Base-by-base conservation (phyloP, 2,113 vertebrate genomes). In the Zapornia atra region DNA sequence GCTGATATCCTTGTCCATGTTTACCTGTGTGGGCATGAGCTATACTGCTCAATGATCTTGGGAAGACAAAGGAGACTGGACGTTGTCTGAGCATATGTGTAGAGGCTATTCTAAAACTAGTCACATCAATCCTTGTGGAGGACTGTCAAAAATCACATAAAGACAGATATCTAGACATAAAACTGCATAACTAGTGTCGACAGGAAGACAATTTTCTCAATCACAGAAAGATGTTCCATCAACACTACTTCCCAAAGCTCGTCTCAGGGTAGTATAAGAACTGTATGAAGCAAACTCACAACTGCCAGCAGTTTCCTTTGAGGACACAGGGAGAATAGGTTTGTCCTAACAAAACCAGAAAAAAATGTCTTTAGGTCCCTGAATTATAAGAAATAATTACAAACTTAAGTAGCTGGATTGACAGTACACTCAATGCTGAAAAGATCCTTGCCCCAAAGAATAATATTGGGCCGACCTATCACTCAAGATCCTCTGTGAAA, bases 401-500 rank as follows among this genome's bases (percentile, higher is more conserved):
- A 84, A 94, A 89, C 3, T 56, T 79, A 68, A 93, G 85, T 7
- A 78, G 69, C 9, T 3, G 6, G n/a, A 86, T 51, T 92, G 86
- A 79, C 77, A 86, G 57, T 29, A 61, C 1, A 8, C 48, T 87
- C 1, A 3, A 57, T 72, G 50, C 44, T 89, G 86, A 95, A 57
- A 94, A 64, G 77, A 86, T 91, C 40, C 31, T 90, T 94, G 88
- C 92, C 94, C 53, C 9, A 68, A 89, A 86, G 95, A 92, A 86
- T 24, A 95, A 94, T 88, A 90, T 75, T 88, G 81, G 68, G 80
- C 77, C 6, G 22, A 95, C 78, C 80, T 92, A 91, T 95, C 88
- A 86, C 65, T 94, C 90, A 95, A 84, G 86, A 86, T 72, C 42
- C 28, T 64, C 68, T 54, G 65, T 88, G 77, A 94, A 96, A 96